Base-by-base conservation (phyloP, 2,888 invertebrate genomes). In the Troides helena region DNA sequence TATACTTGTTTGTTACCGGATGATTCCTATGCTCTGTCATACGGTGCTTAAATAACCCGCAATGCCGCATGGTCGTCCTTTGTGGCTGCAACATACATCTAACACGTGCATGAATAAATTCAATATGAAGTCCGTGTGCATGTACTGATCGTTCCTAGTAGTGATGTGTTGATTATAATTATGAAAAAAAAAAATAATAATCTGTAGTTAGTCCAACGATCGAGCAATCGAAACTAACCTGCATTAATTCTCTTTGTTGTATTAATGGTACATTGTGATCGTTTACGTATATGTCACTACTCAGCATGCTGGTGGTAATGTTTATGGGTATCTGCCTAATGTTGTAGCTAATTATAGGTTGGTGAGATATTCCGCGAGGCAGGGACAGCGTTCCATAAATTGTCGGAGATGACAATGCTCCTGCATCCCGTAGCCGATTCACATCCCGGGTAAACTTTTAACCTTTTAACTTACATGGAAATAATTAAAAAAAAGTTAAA, bases 301-400 rank as follows among this genome's bases (percentile, higher is more conserved):
- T 17, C 17, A 18, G 14, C 50, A 18, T 50, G 50, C 50, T 18
- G 18, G 50, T 5, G 17, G 4, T 17, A 17, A 1, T 50, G 17
- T 50, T 50, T 50, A 17, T 3, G 17, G 5, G 1, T 50, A 17
- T 50, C 50, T 17, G 50, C 17, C 1, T 50, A 5, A 50, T 14
- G 14, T 18, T 53, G 5, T 43, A 18, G 2, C 58, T 59, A 10
- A 18, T 62, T 62, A 17, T 78, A 98, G 98, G 98, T 99, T 75
- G 98, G 98, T 67, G 99, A 99, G 90, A 99, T 99, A 82, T 99
- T 99, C 85, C 96, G 97, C 43, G 98, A 98, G 74, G 99, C 99
- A 36, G 99, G 99, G 53, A 95, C 96, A 73, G 99, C 99, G 0
- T 99, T 99, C 86, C 98, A 96, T 81, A 97, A 97, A 87, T 93